Evolutionary conservation across 2,113 vertebrate species (phyloP).

Genomic region (Micronycteris hirsuta): DNA sequence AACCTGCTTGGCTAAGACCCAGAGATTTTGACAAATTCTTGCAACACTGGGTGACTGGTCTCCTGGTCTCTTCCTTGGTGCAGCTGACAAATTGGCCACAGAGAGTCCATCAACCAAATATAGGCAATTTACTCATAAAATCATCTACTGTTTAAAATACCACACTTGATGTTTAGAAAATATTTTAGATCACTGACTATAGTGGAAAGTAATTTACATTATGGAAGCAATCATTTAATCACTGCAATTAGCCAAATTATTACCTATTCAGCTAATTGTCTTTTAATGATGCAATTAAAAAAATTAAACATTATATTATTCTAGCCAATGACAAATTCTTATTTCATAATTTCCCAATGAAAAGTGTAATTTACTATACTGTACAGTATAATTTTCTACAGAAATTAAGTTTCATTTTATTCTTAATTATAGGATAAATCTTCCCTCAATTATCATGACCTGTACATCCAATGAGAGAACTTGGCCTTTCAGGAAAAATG

Average conservation of each 20-base stretch:
- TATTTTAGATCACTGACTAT: slow-evolving; percentile 55
- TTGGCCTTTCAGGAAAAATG: slow-evolving; percentile 21
- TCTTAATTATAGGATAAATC: slow-evolving; percentile 62
- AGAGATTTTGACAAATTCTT: neutral
- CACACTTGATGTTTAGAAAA: slow-evolving; percentile 56
- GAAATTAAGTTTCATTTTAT: slow-evolving; percentile 64
- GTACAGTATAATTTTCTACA: slow-evolving; percentile 63
- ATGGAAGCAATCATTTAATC: slow-evolving; percentile 66
- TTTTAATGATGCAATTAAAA: slow-evolving; percentile 60
- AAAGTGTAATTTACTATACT: slow-evolving; percentile 58
- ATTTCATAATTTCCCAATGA: slow-evolving; percentile 50
- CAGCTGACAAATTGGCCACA: neutral
- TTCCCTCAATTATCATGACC: slow-evolving; percentile 32
- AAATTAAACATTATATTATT: slow-evolving; percentile 53
- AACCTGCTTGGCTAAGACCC: neutral
- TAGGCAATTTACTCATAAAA: slow-evolving; percentile 25
- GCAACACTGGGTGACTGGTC: neutral
- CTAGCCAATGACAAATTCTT: slow-evolving; percentile 60
- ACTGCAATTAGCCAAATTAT: slow-evolving; percentile 70
- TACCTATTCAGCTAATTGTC: slow-evolving; percentile 65
- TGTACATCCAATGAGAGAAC: neutral
- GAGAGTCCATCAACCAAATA: slow-evolving; percentile 21
- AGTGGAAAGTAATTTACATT: slow-evolving; percentile 61
- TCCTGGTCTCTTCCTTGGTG: neutral
- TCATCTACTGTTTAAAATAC: slow-evolving; percentile 18